phyloP scores from a whole-genome alignment of 2,888 invertebrate species.

The Apodemia mormo region DNA sequence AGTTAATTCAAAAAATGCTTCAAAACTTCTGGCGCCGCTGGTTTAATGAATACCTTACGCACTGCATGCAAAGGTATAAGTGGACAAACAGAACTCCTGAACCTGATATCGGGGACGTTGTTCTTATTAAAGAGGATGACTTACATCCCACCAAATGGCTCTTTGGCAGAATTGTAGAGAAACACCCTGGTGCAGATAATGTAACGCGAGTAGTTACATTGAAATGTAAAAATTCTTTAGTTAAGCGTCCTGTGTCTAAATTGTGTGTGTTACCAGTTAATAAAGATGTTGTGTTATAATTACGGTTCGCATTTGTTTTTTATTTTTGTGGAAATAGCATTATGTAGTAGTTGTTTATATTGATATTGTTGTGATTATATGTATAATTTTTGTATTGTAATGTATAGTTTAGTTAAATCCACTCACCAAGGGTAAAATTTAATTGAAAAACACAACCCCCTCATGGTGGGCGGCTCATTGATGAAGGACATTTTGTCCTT shows the following conservation, averaged over 20 bases:
- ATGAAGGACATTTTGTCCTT: too few species aligned
- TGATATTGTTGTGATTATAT: neutral
- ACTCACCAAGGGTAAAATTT: neutral
- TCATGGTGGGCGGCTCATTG: neutral
- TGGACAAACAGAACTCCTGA: slow-evolving; percentile 30
- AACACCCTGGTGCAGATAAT: slow-evolving; percentile 36
- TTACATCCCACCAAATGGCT: slow-evolving; percentile 36
- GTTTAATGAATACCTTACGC: neutral
- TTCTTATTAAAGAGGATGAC: slow-evolving; percentile 36
- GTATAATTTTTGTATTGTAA: neutral
- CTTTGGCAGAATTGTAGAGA: slow-evolving; percentile 33
- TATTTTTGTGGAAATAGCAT: neutral
- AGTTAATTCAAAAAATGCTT: neutral
- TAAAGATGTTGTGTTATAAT: neutral
- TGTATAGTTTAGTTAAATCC: neutral
- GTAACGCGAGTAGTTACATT: slow-evolving; percentile 35
- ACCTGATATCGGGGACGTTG: slow-evolving; percentile 35
- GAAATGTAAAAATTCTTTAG: slow-evolving; percentile 9
- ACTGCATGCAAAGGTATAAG: slow-evolving; percentile 31
- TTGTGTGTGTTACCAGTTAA: neutral
- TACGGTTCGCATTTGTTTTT: neutral
- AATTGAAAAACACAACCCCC: neutral
- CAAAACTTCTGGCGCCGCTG: neutral
- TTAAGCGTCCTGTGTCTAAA: neutral
- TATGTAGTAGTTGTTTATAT: neutral